These are phyloP conservation scores for Phyto melanocephala DNA, from an alignment of 2,888 invertebrate species.

Conservation along the genomic window DNA sequence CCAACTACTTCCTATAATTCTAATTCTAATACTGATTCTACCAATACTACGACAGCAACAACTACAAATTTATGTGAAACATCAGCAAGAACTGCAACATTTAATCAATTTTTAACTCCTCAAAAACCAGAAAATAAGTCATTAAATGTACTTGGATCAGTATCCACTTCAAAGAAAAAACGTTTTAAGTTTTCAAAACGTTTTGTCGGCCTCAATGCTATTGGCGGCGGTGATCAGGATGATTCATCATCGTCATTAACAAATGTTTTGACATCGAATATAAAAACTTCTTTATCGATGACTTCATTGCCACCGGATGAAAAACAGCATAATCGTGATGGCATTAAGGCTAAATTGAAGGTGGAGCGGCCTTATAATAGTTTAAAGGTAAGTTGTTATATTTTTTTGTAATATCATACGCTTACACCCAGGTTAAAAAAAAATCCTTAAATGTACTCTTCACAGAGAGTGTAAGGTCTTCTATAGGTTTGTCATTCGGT, in stretches of 20 bases:
- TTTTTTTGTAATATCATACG: too few species aligned
- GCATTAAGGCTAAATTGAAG: constrained; percentile 80
- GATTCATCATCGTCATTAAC: constrained; percentile 57
- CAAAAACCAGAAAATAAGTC: constrained; percentile 59
- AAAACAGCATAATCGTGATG: constrained; percentile 79
- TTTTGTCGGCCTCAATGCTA: constrained; percentile 29
- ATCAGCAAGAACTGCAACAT: constrained; percentile 14
- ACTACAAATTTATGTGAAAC: neutral
- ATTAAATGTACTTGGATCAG: constrained; percentile 57
- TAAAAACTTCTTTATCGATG: constrained; percentile 82
- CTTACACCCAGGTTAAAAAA: too few species aligned
- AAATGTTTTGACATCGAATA: constrained; percentile 68
- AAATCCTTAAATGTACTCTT: too few species aligned
- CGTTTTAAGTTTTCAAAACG: constrained; percentile 64
- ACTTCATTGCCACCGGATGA: constrained; percentile 86
- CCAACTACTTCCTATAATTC: constrained; percentile 33
- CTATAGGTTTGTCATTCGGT: too few species aligned
- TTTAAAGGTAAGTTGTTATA: constrained; percentile 80
- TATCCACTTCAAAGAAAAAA: constrained; percentile 69
- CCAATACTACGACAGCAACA: constrained; percentile 3
- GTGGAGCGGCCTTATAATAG: constrained; percentile 90
- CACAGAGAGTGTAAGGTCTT: too few species aligned
- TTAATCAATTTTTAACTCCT: constrained; percentile 62
- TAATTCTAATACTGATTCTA: neutral
- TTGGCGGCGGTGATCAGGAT: constrained; percentile 6